Base-by-base conservation (phyloP, 2,888 invertebrate species). In the Rhagium mordax region DNA sequence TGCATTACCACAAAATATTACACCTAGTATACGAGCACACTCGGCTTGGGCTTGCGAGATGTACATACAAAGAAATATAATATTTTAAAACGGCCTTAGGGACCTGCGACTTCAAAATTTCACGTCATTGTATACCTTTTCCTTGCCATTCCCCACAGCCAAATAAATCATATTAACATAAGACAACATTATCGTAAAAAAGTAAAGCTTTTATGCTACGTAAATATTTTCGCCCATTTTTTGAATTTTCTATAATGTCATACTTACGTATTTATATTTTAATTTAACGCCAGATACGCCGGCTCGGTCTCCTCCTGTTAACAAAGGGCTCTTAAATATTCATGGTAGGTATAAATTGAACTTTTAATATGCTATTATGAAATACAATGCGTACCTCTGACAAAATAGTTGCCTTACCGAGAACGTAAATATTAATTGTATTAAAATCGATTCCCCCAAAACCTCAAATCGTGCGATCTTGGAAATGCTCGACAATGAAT, bases 351-450 rank as follows among this genome's bases (percentile, higher is more conserved):
- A 60, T 53, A 51, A 68, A 71, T 61, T 71, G 65, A 57, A 74
- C 68, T 72, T 72, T 57, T 72, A 74, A 72, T 67, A 53, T 69
- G 69, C 41, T 41, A 60, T 76, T 72, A 76, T 51, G 7, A 51
- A 74, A 47, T 68, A 70, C 61, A 70, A 48, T 48, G 70, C 74
- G 70, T 72, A 64, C n/a, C n/a, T n/a, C n/a, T n/a, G n/a, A 16
- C 59, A 60, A 61, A 67, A 60, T 20, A 69, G 76, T 72, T 66
- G 51, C 64, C 69, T 71, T 70, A 69, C 61, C 24, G 21, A 53
- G 33, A 53, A 49, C 57, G 61, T 65, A 71, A 72, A 74, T 67
- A 70, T 74, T 24, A 67, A 61, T 29, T 70, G 61, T 64, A 27
- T 47, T 49, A 49, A 16, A 49, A 27, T 53, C 53, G 65, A 51